These are phyloP conservation scores for Zosterops pallidus DNA, from an alignment of 2,113 vertebrate genomes.

Conservation along the genomic window DNA sequence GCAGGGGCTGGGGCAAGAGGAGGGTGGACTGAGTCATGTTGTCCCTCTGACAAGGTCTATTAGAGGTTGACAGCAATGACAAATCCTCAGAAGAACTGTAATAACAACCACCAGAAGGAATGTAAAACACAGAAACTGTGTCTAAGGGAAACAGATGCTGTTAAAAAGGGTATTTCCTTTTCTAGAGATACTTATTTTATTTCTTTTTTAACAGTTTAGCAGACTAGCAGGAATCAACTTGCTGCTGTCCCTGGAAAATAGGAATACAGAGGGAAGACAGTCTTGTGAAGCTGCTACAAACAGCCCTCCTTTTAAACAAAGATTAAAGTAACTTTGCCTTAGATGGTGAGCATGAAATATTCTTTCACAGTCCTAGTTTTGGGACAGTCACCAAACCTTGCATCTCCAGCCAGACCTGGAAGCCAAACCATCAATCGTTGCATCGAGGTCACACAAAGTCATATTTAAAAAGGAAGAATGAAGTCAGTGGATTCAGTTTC, in stretches of 20 bases:
- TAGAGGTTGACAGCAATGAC: not conserved
- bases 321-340: not conserved
- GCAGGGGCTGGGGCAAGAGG: not conserved
- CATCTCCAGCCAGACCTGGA: not conserved
- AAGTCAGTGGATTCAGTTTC: not conserved
- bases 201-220: not conserved
- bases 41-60: not conserved
- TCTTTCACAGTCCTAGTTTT: not conserved
- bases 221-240: not conserved
- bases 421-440: not conserved
- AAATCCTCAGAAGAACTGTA: not conserved
- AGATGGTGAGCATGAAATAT: not conserved
- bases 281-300: not conserved
- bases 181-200: not conserved
- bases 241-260: not conserved
- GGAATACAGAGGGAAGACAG: not conserved
- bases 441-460: not conserved
- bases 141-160: not conserved
- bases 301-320: not conserved
- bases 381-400: not conserved
- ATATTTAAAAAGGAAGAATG: not conserved
- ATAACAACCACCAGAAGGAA: not conserved
- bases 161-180: not conserved
- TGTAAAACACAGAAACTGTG: not conserved
- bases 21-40: not conserved